phyloP scores from a whole-genome alignment of 1,140 invertebrate genomes.

The Drosophila tsacasi region DNA sequence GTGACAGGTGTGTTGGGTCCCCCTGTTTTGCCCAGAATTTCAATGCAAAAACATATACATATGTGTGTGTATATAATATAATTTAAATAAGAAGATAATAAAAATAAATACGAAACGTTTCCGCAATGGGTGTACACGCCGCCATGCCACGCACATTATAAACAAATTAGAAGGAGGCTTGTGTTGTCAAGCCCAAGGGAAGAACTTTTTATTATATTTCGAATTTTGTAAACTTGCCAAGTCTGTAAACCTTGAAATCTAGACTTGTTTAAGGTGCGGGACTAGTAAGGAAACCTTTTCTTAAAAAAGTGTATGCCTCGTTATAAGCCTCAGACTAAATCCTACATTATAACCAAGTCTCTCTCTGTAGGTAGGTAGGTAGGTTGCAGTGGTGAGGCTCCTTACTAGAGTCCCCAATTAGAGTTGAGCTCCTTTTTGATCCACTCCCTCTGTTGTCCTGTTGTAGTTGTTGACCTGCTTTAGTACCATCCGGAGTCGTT shows the following conservation, averaged over 20 bases:
- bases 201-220: conserved; percentile 13
- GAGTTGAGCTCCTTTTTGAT: too few species aligned
- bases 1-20: conserved; percentile 15
- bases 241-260: not conserved
- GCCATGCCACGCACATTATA: conserved; percentile 5
- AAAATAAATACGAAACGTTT: conserved; percentile 22
- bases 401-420: too few species aligned
- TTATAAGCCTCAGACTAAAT: not conserved
- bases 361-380: too few species aligned
- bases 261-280: not conserved
- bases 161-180: conserved; percentile 16
- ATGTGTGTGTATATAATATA: conserved; percentile 12
- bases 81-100: conserved; percentile 23
- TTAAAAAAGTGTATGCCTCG: too few species aligned
- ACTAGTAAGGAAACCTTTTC: not conserved
- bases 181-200: conserved; percentile 23
- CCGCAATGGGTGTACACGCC: conserved; percentile 33
- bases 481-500: too few species aligned
- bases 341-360: not conserved
- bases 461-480: too few species aligned
- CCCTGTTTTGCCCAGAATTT: conserved; percentile 42
- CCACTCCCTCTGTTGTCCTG: too few species aligned
- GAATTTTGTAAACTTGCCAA: conserved; percentile 3
- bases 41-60: conserved; percentile 42
- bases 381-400: too few species aligned